Percentiles rank a stretch among this genome's conserved stretches.
Conservation (phyloP, 2,888 invertebrate genomes). For the Steinernema carpocapsae region DNA sequence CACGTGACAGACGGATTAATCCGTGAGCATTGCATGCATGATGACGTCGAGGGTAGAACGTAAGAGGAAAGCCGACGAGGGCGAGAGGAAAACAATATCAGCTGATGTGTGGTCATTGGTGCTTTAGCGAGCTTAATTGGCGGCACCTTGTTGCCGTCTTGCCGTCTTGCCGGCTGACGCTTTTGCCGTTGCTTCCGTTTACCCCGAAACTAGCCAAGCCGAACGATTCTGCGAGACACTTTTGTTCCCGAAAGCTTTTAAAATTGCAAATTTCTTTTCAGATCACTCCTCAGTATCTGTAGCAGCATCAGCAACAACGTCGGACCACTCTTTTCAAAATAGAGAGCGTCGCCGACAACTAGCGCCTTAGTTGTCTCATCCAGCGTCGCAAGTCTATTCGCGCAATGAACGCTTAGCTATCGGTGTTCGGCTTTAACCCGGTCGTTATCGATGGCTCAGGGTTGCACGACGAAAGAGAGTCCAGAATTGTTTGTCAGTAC, state of each 20-base stretch:
- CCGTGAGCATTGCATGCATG: conserved; percentile 5
- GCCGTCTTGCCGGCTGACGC: conserved; percentile 6
- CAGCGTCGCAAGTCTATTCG: conserved; percentile 31
- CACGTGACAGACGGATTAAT: conserved; percentile 10
- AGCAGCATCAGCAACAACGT: conserved; percentile 12
- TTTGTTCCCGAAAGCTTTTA: background rate
- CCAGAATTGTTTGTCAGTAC: conserved; percentile 3
- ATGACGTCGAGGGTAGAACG: background rate
- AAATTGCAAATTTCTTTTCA: conserved; percentile 12
- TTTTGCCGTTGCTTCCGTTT: background rate
- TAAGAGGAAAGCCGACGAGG: background rate
- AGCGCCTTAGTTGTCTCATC: conserved; percentile 32
- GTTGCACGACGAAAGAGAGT: conserved; percentile 9
- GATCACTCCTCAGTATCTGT: conserved; percentile 9
- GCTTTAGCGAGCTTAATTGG: conserved; percentile 31
- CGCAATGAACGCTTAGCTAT: conserved; percentile 31
- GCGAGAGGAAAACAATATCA: conserved; percentile 31
- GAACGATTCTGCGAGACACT: background rate
- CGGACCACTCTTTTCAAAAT: conserved; percentile 31
- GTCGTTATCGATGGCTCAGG: conserved; percentile 29
- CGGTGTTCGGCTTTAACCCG: conserved; percentile 29
- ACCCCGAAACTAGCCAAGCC: background rate
- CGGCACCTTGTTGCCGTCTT: conserved; percentile 12
- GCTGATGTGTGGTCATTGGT: conserved; percentile 33
- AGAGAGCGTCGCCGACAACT: conserved; percentile 35